phyloP scores from a whole-genome alignment of 1,140 invertebrate species.

The Drosophila equinoxialis region DNA sequence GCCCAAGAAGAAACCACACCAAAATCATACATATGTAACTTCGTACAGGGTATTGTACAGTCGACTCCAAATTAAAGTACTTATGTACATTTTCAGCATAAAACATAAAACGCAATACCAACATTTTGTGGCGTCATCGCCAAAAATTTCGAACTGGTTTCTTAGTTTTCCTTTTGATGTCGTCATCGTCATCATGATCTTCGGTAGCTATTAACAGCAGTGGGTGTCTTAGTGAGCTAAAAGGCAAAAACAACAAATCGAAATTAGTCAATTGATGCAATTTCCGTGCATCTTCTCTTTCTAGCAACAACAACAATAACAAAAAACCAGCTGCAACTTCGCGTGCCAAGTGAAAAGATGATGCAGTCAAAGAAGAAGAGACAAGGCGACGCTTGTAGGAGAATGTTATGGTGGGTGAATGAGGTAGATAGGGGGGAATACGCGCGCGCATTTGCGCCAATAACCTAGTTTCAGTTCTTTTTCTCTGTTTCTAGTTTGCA shows the following conservation, averaged over 20 bases:
- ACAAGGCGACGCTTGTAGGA: neutral
- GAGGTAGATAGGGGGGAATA: conserved; percentile 16
- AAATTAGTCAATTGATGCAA: conserved; percentile 72
- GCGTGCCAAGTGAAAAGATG: conserved; percentile 58
- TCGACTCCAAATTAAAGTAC: neutral
- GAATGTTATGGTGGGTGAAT: neutral
- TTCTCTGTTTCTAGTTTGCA: conserved; percentile 72
- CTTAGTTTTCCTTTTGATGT: conserved; percentile 54
- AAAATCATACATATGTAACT: neutral
- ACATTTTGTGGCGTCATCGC: conserved; percentile 75
- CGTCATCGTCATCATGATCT: conserved; percentile 55
- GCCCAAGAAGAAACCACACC: too few relatives aligned
- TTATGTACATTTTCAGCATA: conserved; percentile 54
- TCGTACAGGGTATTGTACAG: neutral
- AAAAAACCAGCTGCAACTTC: conserved; percentile 46
- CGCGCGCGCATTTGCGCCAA: conserved; percentile 69
- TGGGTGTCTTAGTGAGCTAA: conserved; percentile 24
- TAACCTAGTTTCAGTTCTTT: conserved; percentile 65
- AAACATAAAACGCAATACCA: conserved; percentile 75
- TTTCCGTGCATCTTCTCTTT: conserved; percentile 47
- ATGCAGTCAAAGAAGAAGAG: conserved; percentile 32
- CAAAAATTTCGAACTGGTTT: conserved; percentile 76
- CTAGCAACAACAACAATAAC: conserved; percentile 33
- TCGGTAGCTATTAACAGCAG: neutral
- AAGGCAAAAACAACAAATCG: conserved; percentile 22